Evolutionary conservation across 2,888 invertebrate species (phyloP).

Genomic region (Drosophila fungiperda): DNA sequence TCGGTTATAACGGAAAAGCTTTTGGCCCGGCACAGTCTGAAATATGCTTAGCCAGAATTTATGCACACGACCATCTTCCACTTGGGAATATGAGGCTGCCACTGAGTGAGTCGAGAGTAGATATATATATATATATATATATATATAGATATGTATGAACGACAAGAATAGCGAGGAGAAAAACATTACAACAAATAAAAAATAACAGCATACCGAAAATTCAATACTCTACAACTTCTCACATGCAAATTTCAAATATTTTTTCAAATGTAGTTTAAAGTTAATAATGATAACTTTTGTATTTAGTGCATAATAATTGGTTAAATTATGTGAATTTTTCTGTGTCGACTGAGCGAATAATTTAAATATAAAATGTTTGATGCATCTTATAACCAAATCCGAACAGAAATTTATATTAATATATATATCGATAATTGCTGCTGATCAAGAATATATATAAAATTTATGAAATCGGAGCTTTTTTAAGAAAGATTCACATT

Average conservation of each 20-base stretch:
- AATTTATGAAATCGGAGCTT: background rate
- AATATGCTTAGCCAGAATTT: constrained; percentile 63
- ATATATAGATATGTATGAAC: background rate
- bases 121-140: constrained; percentile 27
- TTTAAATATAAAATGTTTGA: background rate
- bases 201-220: background rate
- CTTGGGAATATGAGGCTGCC: constrained; percentile 63
- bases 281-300: background rate
- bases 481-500: background rate
- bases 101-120: constrained; percentile 16
- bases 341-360: background rate
- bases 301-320: background rate
- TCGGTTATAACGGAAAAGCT: constrained; percentile 15
- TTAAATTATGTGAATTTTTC: background rate
- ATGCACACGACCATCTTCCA: constrained; percentile 75
- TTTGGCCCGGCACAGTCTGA: constrained; percentile 25
- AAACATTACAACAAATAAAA: constrained; percentile 47
- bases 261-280: background rate
- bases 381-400: too few relatives aligned
- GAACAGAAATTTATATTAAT: background rate
- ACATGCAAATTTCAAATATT: background rate
- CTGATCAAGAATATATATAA: background rate
- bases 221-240: background rate
- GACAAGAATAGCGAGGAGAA: constrained; percentile 17
- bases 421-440: background rate